Evolutionary conservation across 92 coral and sea anemone species (phyloP).

Genomic region (Hydrozoanthus gracilis): DNA sequence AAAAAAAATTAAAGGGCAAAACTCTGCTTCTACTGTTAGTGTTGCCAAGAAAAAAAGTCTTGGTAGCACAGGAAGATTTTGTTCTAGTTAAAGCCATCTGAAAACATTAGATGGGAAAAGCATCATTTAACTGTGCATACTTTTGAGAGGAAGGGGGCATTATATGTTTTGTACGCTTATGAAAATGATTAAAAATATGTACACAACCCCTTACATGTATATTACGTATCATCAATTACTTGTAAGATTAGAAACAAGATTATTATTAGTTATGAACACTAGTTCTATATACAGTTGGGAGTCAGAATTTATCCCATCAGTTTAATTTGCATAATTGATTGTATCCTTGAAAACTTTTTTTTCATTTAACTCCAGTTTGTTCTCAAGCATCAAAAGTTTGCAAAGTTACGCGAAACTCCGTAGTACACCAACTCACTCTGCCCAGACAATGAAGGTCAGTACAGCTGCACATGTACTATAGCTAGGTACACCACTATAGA

Average conservation of each 20-base stretch:
- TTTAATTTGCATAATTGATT: not conserved
- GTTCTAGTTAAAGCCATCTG: not conserved
- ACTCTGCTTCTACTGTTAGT: too few relatives aligned
- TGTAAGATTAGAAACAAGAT: not conserved
- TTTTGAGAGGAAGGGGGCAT: not conserved
- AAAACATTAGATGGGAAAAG: not conserved
- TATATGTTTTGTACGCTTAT: not conserved
- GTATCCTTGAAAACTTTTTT: not conserved
- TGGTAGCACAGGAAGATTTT: too few relatives aligned
- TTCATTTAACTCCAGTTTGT: constrained; percentile 69
- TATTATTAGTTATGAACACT: not conserved
- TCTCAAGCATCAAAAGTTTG: constrained; percentile 80
- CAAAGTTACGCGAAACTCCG: constrained; percentile 83
- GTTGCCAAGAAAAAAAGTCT: too few relatives aligned
- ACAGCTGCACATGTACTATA: not conserved
- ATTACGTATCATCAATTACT: not conserved
- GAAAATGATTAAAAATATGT: too few relatives aligned
- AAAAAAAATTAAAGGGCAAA: too few relatives aligned
- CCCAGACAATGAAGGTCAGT: constrained; percentile 79
- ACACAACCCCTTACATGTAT: not conserved
- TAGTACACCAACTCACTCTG: constrained; percentile 84
- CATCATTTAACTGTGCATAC: not conserved
- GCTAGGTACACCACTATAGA: not conserved
- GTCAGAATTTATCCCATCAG: not conserved
- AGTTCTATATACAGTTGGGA: not conserved